These are phyloP conservation scores for Brachypterus glaber DNA, from an alignment of 2,888 invertebrate genomes.

Conservation along the genomic window DNA sequence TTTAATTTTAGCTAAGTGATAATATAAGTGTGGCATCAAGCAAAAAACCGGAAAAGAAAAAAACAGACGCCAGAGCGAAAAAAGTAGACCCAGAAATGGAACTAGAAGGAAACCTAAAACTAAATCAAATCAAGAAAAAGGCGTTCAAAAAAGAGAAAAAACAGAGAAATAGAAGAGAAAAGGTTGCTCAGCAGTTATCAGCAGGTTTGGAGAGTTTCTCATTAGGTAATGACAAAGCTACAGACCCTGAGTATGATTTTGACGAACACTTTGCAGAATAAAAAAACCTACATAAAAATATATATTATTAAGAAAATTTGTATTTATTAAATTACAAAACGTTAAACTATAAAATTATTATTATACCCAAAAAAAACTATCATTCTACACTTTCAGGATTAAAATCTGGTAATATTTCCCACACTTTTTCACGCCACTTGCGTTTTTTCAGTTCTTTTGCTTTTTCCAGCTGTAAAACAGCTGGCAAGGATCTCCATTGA, in stretches of 20 bases:
- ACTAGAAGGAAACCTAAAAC: conserved; percentile 58
- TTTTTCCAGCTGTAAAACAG: conserved; percentile 52
- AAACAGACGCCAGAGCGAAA: conserved; percentile 36
- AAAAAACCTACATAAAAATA: conserved; percentile 9
- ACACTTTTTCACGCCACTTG: conserved; percentile 61
- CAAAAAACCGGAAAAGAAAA: conserved; percentile 16
- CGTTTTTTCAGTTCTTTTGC: conserved; percentile 59
- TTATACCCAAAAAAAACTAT: no score
- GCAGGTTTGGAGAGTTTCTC: conserved; percentile 55
- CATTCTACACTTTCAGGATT: conserved; percentile 47
- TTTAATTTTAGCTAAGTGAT: conserved; percentile 27
- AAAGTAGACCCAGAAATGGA: conserved; percentile 53
- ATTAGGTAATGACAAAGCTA: conserved; percentile 23
- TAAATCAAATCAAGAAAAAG: conserved; percentile 51
- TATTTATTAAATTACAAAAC: conserved; percentile 6
- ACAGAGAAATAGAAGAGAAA: conserved; percentile 47
- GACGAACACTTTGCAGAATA: conserved; percentile 46
- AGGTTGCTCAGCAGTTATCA: conserved; percentile 53
- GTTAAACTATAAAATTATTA: no score
- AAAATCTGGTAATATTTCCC: conserved; percentile 62
- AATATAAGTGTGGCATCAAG: conserved; percentile 2
- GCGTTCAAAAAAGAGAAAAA: conserved; percentile 62
- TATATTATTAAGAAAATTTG: conserved; percentile 8
- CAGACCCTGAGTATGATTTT: conserved; percentile 52
- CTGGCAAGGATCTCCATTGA: conserved; percentile 56